Base-by-base conservation (phyloP, 2,797 vertebrate species). In the Odontamblyopus rebecca region DNA sequence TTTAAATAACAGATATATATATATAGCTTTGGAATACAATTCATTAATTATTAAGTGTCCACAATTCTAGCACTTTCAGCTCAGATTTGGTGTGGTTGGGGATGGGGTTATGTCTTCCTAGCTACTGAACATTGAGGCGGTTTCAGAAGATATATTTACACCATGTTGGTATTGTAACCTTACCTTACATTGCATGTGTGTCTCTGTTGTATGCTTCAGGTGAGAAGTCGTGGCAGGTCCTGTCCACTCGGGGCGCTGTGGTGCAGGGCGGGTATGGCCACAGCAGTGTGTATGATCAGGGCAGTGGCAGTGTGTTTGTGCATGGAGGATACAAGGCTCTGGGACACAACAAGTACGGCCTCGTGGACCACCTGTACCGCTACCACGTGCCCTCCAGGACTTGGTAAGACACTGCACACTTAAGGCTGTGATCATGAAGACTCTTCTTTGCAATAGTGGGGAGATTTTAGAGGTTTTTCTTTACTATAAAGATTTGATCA, bases 251-350 rank as follows among this genome's bases (percentile, higher is more conserved):
- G 41, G 41, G 95, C 97, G 8, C 93, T 96, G 91, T 80, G 97
- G 97, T 12, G 97, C 97, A 98, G 89, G 98, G 97, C 54, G 97
- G 97, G 30, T 99, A 99, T 26, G 97, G 97, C 56, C 97, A 99
- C 86, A 99, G 94, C 71, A 99, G 97, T 82, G 95, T 97, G 2
- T 97, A 95, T 4, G 96, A 99, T 79, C 79, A 89, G 0, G 80
- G 92, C 76, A 98, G 95, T 18, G 92, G 95, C 51, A 95, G 95
- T 2, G 71, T 98, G 71, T 99, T 96, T 8, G 93, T 98, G 69
- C 97, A 99, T 6, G 98, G 97, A 53, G 98, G 98, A 73, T 99
- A 98, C 86, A 99, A 99, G 90, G 96, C 97, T 0, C 89, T 98
- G 27, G 96, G 96, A 41, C 96, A 96, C 70, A 99, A 98, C 92